These are phyloP conservation scores for Drosophila ohnishii DNA, from an alignment of 1,140 invertebrate genomes.

Conservation along the genomic window DNA sequence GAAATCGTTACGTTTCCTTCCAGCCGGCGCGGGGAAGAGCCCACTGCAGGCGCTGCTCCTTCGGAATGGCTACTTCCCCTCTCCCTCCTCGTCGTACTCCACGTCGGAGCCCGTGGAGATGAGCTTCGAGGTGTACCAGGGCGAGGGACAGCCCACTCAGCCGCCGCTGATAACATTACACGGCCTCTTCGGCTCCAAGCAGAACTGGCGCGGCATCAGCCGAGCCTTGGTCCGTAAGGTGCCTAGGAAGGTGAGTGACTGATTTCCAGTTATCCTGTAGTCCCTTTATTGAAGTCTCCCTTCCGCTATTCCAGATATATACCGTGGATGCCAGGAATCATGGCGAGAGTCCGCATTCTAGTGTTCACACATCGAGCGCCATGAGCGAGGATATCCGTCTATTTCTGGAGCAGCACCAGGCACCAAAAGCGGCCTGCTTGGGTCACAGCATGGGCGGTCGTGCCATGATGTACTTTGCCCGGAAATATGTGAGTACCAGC, in stretches of 20 bases:
- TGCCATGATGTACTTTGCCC: constrained; percentile 90
- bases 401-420: constrained; percentile 81
- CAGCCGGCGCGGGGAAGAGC: neutral
- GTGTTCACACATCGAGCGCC: constrained; percentile 87
- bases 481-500: constrained; percentile 84
- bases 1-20: constrained; percentile 35
- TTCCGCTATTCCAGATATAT: constrained; percentile 84
- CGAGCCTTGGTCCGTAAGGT: constrained; percentile 87
- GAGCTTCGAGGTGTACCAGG: constrained; percentile 43
- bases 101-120: constrained; percentile 32
- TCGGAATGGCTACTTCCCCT: neutral
- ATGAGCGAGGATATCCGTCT: constrained; percentile 90
- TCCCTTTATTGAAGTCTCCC: neutral
- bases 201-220: constrained; percentile 92
- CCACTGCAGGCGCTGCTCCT: neutral
- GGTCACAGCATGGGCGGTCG: constrained; percentile 97
- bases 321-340: constrained; percentile 95
- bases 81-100: neutral
- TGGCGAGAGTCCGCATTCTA: constrained; percentile 92
- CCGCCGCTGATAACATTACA: constrained; percentile 92
- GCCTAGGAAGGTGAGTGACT: constrained; percentile 84
- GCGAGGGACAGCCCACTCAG: constrained; percentile 3
- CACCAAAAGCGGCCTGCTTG: constrained; percentile 87
- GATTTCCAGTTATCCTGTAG: neutral
- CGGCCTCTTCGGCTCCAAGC: constrained; percentile 93